A percentile compares a stretch with the other conserved stretches of the same genome.
phyloP scores from a whole-genome alignment of 2,113 vertebrate genomes.

The Platichthys stellatus region DNA sequence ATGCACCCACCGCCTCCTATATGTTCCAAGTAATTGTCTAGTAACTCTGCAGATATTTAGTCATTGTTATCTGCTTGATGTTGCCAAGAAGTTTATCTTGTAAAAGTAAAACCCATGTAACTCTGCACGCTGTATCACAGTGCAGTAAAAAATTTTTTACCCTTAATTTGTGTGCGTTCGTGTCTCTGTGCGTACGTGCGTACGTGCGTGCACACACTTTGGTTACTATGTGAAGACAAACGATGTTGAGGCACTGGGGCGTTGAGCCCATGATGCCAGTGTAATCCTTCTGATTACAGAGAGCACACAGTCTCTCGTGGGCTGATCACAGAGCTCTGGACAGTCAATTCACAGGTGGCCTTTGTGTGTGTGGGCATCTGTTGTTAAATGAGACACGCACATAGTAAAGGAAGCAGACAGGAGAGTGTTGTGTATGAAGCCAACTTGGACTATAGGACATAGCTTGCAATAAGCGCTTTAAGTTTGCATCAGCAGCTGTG shows the following conservation, averaged over 20 bases:
- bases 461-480: slow-evolving; percentile 4
- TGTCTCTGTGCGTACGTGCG: slow-evolving; percentile 50
- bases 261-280: slow-evolving; percentile 45
- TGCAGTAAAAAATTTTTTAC: background rate
- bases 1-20: background rate
- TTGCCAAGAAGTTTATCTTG: slow-evolving; percentile 10
- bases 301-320: slow-evolving; percentile 17
- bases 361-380: slow-evolving; percentile 39
- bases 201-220: slow-evolving; percentile 48
- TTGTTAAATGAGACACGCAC: slow-evolving; percentile 11
- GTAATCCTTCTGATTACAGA: slow-evolving; percentile 67
- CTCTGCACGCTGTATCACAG: slow-evolving; percentile 17
- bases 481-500: slow-evolving; percentile 8
- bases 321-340: slow-evolving; percentile 60
- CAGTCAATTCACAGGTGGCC: slow-evolving; percentile 53
- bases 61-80: slow-evolving; percentile 28
- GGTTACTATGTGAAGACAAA: slow-evolving; percentile 66
- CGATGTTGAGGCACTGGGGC: slow-evolving; percentile 51
- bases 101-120: background rate
- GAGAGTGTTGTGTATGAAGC: background rate
- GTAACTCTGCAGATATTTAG: slow-evolving; percentile 10
- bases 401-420: background rate
- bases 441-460: background rate
- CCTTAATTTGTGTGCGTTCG: slow-evolving; percentile 46
- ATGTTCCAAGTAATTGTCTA: slow-evolving; percentile 21